These are phyloP conservation scores for Leucosticte australis DNA, from an alignment of 2,113 vertebrate genomes.

Conservation along the genomic window DNA sequence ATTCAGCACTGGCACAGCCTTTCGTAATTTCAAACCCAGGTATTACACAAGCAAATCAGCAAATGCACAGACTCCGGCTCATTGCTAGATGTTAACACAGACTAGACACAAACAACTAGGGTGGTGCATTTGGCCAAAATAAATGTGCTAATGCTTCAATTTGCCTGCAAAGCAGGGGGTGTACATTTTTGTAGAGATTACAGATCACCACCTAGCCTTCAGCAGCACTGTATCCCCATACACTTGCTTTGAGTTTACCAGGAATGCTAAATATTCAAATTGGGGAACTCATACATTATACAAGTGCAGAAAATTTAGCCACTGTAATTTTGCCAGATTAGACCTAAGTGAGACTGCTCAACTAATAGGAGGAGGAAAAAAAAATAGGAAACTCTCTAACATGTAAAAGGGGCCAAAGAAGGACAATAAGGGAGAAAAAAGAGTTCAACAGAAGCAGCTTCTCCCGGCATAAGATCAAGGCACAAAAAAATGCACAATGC, in stretches of 20 bases:
- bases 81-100: background rate
- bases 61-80: background rate
- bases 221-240: background rate
- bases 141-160: background rate
- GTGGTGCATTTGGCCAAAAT: background rate
- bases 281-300: background rate
- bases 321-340: background rate
- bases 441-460: background rate
- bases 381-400: background rate
- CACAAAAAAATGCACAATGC: background rate
- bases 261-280: background rate
- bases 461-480: background rate
- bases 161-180: background rate
- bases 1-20: background rate
- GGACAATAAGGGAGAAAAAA: background rate
- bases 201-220: background rate
- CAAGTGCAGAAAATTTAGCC: background rate
- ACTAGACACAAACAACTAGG: background rate
- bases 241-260: background rate
- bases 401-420: background rate
- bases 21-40: background rate
- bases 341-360: background rate
- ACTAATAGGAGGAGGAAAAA: background rate
- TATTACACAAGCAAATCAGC: slow-evolving; percentile 59
- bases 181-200: background rate